phyloP scores from a whole-genome alignment of 2,797 vertebrate species.

The Pantherophis vulpinus region DNA sequence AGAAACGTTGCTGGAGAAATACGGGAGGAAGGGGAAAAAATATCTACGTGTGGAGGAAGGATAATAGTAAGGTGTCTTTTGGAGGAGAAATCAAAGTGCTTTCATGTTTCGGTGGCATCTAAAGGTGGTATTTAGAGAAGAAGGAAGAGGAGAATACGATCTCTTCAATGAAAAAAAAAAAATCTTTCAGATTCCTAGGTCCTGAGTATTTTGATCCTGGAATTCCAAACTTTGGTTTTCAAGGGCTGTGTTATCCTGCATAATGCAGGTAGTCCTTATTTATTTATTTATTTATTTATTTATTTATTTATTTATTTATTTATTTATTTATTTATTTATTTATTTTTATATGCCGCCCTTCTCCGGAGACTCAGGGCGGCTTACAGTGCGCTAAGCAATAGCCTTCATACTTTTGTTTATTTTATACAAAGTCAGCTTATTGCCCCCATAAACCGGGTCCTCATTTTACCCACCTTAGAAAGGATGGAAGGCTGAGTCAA shows the following conservation, averaged over 20 bases:
- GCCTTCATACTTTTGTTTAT: too few relatives aligned
- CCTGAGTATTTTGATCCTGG: neutral
- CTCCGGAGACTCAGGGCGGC: too few relatives aligned
- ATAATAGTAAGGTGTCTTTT: conserved; percentile 3
- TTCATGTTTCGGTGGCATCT: neutral
- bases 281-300: too few relatives aligned
- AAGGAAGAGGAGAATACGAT: neutral
- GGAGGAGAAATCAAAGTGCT: neutral
- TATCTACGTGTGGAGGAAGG: neutral
- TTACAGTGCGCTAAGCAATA: too few relatives aligned
- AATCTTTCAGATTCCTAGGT: neutral
- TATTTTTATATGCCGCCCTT: too few relatives aligned
- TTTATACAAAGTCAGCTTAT: too few relatives aligned
- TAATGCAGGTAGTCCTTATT: neutral
- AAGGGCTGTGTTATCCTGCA: neutral
- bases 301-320: too few relatives aligned
- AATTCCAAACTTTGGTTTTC: neutral
- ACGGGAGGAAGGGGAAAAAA: conserved; percentile 13
- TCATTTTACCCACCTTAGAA: too few relatives aligned
- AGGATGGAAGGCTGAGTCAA: too few relatives aligned
- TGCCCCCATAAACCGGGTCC: too few relatives aligned
- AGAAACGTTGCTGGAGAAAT: conserved; percentile 1
- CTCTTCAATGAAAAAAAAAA: neutral
- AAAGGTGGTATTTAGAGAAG: neutral
- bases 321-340: too few relatives aligned